These are phyloP conservation scores for Microcebus murinus DNA, from an alignment of 2,113 vertebrate genomes.

Conservation along the genomic window DNA sequence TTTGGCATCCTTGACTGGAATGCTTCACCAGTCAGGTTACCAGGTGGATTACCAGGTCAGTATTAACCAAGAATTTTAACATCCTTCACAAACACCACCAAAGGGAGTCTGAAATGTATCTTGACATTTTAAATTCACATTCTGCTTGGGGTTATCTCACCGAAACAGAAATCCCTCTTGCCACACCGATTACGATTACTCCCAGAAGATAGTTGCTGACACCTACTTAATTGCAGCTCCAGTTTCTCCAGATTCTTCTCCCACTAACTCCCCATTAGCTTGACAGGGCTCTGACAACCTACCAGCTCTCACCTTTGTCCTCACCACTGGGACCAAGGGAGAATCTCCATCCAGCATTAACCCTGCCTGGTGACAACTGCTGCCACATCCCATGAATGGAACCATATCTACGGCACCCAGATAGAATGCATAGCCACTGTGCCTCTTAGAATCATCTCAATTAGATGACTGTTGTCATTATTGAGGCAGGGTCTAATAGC, in stretches of 20 bases:
- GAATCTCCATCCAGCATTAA: too few relatives aligned
- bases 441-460: not conserved
- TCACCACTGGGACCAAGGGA: rapidly evolving
- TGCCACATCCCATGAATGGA: rapidly evolving
- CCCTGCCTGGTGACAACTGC: rapidly evolving
- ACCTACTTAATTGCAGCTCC: rapidly evolving
- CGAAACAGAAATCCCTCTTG: not conserved
- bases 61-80: not conserved
- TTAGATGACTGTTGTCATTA: not conserved
- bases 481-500: not conserved
- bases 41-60: not conserved
- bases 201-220: not conserved
- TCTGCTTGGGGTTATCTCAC: not conserved
- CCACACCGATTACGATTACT: not conserved
- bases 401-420: too few relatives aligned
- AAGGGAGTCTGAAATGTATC: not conserved
- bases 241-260: not conserved
- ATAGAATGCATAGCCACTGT: rapidly evolving
- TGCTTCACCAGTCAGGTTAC: not conserved
- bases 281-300: not conserved
- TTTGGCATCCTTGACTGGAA: not conserved
- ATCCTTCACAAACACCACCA: not conserved
- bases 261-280: not conserved
- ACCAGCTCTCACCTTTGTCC: too few relatives aligned
- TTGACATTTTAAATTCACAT: not conserved